Evolutionary conservation across 2,797 vertebrate species (phyloP).

Genomic region (Typhlichthys subterraneus): DNA sequence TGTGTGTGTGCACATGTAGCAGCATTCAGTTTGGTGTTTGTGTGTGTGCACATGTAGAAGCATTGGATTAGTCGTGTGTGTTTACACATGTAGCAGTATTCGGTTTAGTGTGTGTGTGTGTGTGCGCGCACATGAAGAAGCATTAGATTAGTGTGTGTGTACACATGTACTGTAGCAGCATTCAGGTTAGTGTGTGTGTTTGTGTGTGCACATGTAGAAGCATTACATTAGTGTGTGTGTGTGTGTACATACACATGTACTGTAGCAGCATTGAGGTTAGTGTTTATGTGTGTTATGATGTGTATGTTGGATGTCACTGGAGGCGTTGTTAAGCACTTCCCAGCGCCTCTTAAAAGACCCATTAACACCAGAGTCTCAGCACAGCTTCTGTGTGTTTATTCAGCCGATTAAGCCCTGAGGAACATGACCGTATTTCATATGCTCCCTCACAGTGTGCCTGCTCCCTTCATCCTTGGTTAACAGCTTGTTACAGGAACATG

Average conservation of each 20-base stretch:
- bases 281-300: not conserved
- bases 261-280: not conserved
- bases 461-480: not conserved
- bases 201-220: no score
- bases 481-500: not conserved
- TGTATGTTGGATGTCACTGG: constrained; percentile 26
- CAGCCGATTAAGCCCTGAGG: constrained; percentile 16
- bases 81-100: no score
- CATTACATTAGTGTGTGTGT: no score
- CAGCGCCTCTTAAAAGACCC: constrained; percentile 21
- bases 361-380: constrained; percentile 15
- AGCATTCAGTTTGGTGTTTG: no score
- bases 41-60: no score
- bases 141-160: not conserved
- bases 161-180: not conserved
- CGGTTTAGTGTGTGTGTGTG: no score
- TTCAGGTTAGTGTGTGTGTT: not conserved
- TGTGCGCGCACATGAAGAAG: no score
- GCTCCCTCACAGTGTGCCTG: not conserved
- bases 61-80: no score
- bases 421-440: constrained; percentile 17
- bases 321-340: constrained; percentile 16
- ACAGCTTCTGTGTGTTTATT: constrained; percentile 15
- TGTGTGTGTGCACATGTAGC: not conserved
- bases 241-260: no score